phyloP scores from a whole-genome alignment of 2,113 vertebrate genomes.

The Promerops cafer region DNA sequence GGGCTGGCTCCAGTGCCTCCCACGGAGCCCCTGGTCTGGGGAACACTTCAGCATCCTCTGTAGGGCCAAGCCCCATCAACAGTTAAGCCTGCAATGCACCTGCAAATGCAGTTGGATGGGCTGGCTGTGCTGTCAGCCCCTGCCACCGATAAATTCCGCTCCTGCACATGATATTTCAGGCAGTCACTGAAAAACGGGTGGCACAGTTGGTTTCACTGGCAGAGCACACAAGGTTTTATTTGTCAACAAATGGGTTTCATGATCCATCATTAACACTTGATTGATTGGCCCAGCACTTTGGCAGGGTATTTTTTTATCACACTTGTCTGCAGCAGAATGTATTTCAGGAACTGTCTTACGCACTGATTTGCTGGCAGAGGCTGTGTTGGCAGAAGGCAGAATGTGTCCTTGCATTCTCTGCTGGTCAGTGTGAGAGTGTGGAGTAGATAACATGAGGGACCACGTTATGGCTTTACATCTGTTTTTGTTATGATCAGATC shows the following conservation, averaged over 20 bases:
- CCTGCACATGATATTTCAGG: slow-evolving; percentile 34
- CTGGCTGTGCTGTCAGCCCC: not conserved
- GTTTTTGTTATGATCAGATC: slow-evolving; percentile 41
- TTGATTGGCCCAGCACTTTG: slow-evolving; percentile 54
- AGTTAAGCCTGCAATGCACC: slow-evolving; percentile 8
- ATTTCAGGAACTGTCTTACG: slow-evolving; percentile 31
- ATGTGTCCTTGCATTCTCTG: not conserved
- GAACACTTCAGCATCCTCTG: not conserved
- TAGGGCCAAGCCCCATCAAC: not conserved
- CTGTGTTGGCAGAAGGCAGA: slow-evolving; percentile 22
- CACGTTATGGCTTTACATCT: slow-evolving; percentile 37
- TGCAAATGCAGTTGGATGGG: slow-evolving; percentile 11
- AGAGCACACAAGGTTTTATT: slow-evolving; percentile 59
- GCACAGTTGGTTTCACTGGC: slow-evolving; percentile 58
- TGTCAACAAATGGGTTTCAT: slow-evolving; percentile 70
- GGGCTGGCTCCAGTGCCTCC: not conserved
- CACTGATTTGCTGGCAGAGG: slow-evolving; percentile 2
- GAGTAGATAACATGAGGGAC: slow-evolving; percentile 25
- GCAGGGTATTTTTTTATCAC: slow-evolving; percentile 13
- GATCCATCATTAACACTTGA: slow-evolving; percentile 66
- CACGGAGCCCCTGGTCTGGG: not conserved
- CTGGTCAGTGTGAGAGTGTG: not conserved
- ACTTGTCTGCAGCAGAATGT: not conserved
- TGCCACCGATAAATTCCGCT: slow-evolving; percentile 33
- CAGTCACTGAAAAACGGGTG: not conserved